Evolutionary conservation across 2,797 vertebrate genomes (phyloP), one percentile per base, ranked within the genome.

Genomic region (Zenarchopterus dispar): DNA sequence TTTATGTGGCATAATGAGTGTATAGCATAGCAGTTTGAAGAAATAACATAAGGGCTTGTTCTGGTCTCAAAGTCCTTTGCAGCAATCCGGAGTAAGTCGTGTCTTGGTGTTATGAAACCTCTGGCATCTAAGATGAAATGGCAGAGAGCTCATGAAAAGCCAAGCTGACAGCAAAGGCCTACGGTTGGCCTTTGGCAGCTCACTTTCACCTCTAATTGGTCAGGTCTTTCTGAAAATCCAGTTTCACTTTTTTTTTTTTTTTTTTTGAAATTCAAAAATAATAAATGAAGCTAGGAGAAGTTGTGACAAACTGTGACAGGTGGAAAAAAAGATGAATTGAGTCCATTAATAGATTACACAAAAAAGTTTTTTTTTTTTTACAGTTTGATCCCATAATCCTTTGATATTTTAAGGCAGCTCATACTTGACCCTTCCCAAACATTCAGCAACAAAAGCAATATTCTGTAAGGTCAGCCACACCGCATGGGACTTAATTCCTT

Each of bases 401-500:
- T 64, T 81, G 76, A 77, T 84, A 39, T 39, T 39, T 78, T 62
- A 65, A 82, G 51, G 70, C 56, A 52, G 77, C 47, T 73, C 67
- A 73, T 56, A 69, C 48, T 76, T 70, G 70, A 82, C 71, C 77
- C 68, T 74, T n/a, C 26, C 50, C 18, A 46, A 43, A 69, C 61
- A 44, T 33, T 55, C 31, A 24, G 39, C 41, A 73, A 79, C 69
- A 48, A 55, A 65, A 78, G 67, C 65, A 71, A 77, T 59, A 77
- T 48, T 48, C 67, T 43, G 55, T 62, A 57, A 82, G 75, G 72
- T 70, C 62, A 52, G 67, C 81, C 56, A 67, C 70, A 74, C 83
- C 73, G 67, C 50, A 42, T 66, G 70, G 75, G 81, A 80, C 84
- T 83, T 88, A 83, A 89, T 89, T 87, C 84, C 80, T 91, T 91